A percentile compares a stretch with the other conserved stretches of the same genome.
These are phyloP conservation scores for Lamproptera curius DNA, from an alignment of 2,888 invertebrate genomes.

Conservation along the genomic window DNA sequence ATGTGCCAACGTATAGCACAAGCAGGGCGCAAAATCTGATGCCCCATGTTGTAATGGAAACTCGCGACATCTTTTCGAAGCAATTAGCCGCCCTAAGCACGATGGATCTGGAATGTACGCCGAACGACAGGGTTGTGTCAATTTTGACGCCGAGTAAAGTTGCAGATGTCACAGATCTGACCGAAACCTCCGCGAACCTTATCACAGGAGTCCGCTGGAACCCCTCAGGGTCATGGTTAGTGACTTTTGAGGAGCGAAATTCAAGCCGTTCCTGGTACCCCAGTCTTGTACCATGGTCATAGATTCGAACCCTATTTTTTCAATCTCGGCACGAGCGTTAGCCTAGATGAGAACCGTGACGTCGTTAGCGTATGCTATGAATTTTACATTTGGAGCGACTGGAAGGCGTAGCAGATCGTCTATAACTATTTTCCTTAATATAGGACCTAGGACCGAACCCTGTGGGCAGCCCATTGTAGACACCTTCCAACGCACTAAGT, in stretches of 20 bases:
- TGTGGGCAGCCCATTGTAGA: slow-evolving; percentile 1
- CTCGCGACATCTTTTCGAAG: too few species aligned
- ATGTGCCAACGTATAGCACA: slow-evolving; percentile 26
- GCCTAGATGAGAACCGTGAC: not conserved
- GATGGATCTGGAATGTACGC: too few species aligned
- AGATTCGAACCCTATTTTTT: not conserved
- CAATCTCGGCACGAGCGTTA: not conserved
- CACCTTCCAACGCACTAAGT: not conserved
- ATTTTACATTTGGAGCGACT: not conserved
- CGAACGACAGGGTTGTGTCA: too few species aligned
- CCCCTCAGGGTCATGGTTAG: slow-evolving; percentile 1
- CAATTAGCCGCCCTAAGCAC: too few species aligned
- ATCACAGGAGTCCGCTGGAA: not conserved
- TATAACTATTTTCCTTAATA: slow-evolving; percentile 23
- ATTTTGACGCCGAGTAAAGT: not conserved
- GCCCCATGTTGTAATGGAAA: slow-evolving; percentile 25
- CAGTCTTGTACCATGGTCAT: not conserved
- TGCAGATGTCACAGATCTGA: not conserved
- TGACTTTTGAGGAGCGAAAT: too few species aligned
- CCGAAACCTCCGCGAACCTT: not conserved
- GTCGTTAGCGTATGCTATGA: not conserved
- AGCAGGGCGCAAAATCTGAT: slow-evolving; percentile 19
- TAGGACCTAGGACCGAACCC: not conserved
- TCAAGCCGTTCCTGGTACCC: not conserved
- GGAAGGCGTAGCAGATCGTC: not conserved